A percentile compares a stretch with the other conserved stretches of the same genome.
phyloP scores from a whole-genome alignment of 2,888 invertebrate species.

The Polylopha cassiicola region DNA sequence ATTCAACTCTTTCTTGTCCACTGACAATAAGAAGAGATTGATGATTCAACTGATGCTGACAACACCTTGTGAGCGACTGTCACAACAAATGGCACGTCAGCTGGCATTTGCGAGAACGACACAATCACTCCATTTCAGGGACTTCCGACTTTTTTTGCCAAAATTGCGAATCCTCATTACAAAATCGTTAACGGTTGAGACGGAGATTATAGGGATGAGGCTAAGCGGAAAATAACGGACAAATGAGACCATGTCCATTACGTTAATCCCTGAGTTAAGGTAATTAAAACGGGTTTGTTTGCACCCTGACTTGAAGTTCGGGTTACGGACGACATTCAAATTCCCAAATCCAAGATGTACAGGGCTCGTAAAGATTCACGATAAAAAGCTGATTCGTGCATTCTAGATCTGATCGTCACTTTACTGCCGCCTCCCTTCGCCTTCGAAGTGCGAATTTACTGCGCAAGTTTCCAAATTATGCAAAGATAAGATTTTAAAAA shows the following conservation, averaged over 20 bases:
- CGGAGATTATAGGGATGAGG: conserved; percentile 4
- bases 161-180: too few species aligned
- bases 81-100: too few species aligned
- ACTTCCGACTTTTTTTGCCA: too few species aligned
- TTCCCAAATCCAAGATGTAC: conserved; percentile 30
- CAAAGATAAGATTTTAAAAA: conserved; percentile 41
- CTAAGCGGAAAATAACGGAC: conserved; percentile 1
- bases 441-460: conserved; percentile 41
- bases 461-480: conserved; percentile 34
- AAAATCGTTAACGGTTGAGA: too few species aligned
- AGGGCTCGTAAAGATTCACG: conserved; percentile 46
- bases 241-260: too few species aligned
- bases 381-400: conserved; percentile 43
- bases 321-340: conserved; percentile 32
- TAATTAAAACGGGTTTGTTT: conserved; percentile 33
- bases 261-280: too few species aligned
- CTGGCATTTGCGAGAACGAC: too few species aligned
- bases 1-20: too few species aligned
- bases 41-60: too few species aligned
- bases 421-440: conserved; percentile 8
- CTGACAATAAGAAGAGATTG: too few species aligned
- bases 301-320: conserved; percentile 26
- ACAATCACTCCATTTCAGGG: too few species aligned
- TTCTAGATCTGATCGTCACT: conserved; percentile 24
- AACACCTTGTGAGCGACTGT: too few species aligned